phyloP scores from a whole-genome alignment of 2,113 vertebrate genomes.

The Cryptomyrus ogoouensis region DNA sequence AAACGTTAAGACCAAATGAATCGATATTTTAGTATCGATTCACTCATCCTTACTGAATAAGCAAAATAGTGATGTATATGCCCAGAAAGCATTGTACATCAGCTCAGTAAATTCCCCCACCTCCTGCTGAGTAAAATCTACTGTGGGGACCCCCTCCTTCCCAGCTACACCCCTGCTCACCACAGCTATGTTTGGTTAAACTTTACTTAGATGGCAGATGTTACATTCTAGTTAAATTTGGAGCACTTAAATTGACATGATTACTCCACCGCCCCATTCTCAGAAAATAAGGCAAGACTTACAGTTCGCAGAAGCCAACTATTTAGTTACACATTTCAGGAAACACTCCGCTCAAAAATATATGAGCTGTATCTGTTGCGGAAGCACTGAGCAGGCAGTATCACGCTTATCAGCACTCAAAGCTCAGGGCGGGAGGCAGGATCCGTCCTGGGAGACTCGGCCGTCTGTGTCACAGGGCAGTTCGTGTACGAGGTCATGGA shows the following conservation, averaged over 20 bases:
- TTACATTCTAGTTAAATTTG: not conserved
- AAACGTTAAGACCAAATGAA: not conserved
- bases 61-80: not conserved
- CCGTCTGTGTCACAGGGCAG: not conserved
- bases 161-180: not conserved
- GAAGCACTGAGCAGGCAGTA: not conserved
- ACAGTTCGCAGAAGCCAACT: not conserved
- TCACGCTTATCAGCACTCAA: not conserved
- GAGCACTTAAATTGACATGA: not conserved
- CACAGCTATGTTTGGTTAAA: not conserved
- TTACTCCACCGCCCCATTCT: not conserved
- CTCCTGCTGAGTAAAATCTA: not conserved
- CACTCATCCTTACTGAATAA: not conserved
- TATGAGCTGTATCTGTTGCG: not conserved
- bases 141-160: not conserved
- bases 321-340: not conserved
- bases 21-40: not conserved
- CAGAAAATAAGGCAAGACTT: not conserved
- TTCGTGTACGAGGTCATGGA: not conserved
- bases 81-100: not conserved
- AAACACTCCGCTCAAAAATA: not conserved
- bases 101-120: not conserved
- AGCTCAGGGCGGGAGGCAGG: not conserved
- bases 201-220: not conserved
- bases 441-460: not conserved